Evolutionary conservation across 1,140 invertebrate genomes (phyloP).

Genomic region (Paraescarpia echinospica): DNA sequence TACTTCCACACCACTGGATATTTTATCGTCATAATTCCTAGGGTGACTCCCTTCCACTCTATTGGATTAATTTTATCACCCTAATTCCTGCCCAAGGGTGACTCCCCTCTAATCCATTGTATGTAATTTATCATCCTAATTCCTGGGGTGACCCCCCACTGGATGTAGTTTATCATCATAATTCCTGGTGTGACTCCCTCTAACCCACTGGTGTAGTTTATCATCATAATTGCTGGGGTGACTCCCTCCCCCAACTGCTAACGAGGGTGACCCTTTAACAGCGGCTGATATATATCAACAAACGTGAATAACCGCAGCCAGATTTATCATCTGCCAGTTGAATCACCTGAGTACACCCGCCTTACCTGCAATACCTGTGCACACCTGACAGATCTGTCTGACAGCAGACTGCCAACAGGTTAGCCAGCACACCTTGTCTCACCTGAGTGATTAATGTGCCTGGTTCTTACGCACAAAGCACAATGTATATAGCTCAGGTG

Average conservation of each 20-base stretch:
- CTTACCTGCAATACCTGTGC: background rate
- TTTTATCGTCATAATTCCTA: background rate
- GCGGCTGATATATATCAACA: background rate
- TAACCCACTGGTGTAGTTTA: too few species aligned
- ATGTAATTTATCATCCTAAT: background rate
- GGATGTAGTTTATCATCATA: too few species aligned
- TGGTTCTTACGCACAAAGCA: background rate
- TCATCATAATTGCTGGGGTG: too few species aligned
- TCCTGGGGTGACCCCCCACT: background rate
- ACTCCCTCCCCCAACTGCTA: background rate
- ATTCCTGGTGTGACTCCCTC: background rate
- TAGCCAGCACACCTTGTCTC: background rate
- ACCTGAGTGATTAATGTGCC: background rate
- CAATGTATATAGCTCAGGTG: background rate
- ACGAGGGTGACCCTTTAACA: background rate
- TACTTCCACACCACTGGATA: background rate
- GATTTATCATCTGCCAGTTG: background rate
- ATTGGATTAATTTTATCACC: background rate
- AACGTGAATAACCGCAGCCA: background rate
- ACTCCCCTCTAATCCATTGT: background rate
- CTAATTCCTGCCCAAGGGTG: background rate
- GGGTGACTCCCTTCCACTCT: background rate
- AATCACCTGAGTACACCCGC: background rate
- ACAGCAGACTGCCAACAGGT: background rate
- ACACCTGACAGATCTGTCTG: background rate